A percentile compares a stretch with the other conserved stretches of the same genome.
Evolutionary conservation across 2,888 invertebrate genomes (phyloP).

Genomic region (Eristalis intricaria): DNA sequence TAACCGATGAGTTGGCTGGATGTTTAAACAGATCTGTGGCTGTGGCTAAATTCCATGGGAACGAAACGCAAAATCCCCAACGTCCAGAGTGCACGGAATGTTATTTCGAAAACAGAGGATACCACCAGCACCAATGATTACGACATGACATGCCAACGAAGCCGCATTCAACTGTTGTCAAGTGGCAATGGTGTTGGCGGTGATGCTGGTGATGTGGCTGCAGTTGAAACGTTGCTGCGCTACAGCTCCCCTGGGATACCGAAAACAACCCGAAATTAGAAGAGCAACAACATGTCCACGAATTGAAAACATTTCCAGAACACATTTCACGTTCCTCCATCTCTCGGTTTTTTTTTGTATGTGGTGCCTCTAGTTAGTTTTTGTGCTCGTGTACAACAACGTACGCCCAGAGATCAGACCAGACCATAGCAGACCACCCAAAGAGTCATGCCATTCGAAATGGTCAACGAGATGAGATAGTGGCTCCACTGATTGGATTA

Average conservation of each 20-base stretch:
- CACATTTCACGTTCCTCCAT: constrained; percentile 53
- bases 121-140: constrained; percentile 65
- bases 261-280: constrained; percentile 60
- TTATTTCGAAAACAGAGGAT: constrained; percentile 65
- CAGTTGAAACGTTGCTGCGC: constrained; percentile 49
- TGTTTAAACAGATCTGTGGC: constrained; percentile 53
- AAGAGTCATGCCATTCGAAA: constrained; percentile 29
- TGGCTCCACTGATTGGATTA: constrained; percentile 64
- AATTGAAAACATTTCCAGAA: constrained; percentile 70
- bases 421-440: constrained; percentile 60
- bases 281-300: constrained; percentile 67
- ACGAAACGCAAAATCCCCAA: constrained; percentile 46
- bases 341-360: constrained; percentile 22
- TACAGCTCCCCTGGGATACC: constrained; percentile 52
- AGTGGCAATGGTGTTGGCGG: constrained; percentile 21
- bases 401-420: constrained; percentile 3
- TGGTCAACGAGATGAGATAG: constrained; percentile 62
- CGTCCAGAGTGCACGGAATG: constrained; percentile 43
- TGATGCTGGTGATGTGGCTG: constrained; percentile 19
- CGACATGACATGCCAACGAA: constrained; percentile 67
- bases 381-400: constrained; percentile 11
- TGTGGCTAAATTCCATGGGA: constrained; percentile 23
- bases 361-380: constrained; percentile 36
- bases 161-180: constrained; percentile 70
- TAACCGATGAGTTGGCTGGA: background rate